Evolutionary conservation across 2,797 vertebrate species (phyloP).

Genomic region (Enoplosus armatus): DNA sequence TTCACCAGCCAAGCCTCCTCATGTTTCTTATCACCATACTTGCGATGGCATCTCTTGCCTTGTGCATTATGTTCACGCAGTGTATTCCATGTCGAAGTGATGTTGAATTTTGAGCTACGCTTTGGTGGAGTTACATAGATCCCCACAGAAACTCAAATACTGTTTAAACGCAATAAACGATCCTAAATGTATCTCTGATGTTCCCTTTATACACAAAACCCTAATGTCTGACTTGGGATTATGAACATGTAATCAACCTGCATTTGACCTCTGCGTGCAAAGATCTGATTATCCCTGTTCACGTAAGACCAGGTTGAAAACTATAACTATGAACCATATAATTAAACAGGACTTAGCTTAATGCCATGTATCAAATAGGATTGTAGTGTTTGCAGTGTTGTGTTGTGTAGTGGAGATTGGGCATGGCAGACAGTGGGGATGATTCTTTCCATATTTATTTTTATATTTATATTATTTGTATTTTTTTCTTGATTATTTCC

Average conservation of each 20-base stretch:
- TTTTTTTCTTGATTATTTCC: not conserved
- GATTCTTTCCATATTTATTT: not conserved
- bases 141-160: not conserved
- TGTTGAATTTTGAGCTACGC: not conserved
- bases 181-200: not conserved
- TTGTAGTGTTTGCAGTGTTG: slow-evolving; percentile 5
- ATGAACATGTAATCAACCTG: slow-evolving; percentile 15
- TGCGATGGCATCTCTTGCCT: not conserved
- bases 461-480: not conserved
- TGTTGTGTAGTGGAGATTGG: not conserved
- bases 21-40: slow-evolving; percentile 8
- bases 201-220: not conserved
- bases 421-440: not conserved
- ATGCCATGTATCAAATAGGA: slow-evolving; percentile 27
- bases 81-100: not conserved
- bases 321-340: slow-evolving; percentile 9
- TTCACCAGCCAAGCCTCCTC: slow-evolving; percentile 1
- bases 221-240: not conserved
- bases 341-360: slow-evolving; percentile 30
- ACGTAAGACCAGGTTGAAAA: slow-evolving; percentile 3
- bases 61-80: slow-evolving; percentile 5
- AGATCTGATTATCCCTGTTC: slow-evolving; percentile 5
- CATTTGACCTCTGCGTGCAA: slow-evolving; percentile 3
- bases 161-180: not conserved
- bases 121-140: not conserved